Evolutionary conservation across 2,113 vertebrate species (phyloP), one percentile per base, ranked within the genome.

Genomic region (Mustela nigripes): DNA sequence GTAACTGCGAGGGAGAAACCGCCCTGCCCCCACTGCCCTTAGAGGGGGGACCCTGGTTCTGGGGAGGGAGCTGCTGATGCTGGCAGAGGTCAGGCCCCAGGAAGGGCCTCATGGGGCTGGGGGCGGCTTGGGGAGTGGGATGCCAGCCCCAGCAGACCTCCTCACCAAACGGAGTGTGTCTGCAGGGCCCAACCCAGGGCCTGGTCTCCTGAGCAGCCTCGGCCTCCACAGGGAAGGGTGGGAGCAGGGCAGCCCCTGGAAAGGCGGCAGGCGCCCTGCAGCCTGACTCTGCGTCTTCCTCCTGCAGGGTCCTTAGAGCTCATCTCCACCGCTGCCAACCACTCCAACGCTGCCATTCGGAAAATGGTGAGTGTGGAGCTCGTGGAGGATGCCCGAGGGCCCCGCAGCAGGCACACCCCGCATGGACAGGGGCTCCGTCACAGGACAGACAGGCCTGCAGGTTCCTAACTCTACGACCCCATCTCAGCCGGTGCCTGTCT

Each of bases 271-370:
- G 16, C 11, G 18, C 73, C 58, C 76, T 2, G 2, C 11, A 21
- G 48, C 62, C 87, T 85, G 36, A 97, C 21, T 8, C 65, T 39
- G 1, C 1, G 58, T 16, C 22, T 67, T 9, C 86, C 63, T 98
- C 58, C 99, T 98, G 71, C 99, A 99, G 99, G 99, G 95, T 99
- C 99, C 0, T 97, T 99, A 98, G 99, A 99, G 98, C 99, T 99
- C n/a, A 99, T 99, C 97, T 99, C 99, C 11, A 99, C 99, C 0
- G 99, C 99, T 60, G 99, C 99, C 0, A 99, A 99, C 98, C 99
- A 99, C 96, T 99, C 99, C 28, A 99, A 99, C 0, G 99, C 99
- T 28, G 99, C 99, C 95, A 99, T 99, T 97, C 99, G 99, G 89
- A 99, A 99, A 98, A 99, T 99, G 99, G 99, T 99, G 97, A 99